phyloP scores from a whole-genome alignment of 2,888 invertebrate genomes.

The Myathropa florea region DNA sequence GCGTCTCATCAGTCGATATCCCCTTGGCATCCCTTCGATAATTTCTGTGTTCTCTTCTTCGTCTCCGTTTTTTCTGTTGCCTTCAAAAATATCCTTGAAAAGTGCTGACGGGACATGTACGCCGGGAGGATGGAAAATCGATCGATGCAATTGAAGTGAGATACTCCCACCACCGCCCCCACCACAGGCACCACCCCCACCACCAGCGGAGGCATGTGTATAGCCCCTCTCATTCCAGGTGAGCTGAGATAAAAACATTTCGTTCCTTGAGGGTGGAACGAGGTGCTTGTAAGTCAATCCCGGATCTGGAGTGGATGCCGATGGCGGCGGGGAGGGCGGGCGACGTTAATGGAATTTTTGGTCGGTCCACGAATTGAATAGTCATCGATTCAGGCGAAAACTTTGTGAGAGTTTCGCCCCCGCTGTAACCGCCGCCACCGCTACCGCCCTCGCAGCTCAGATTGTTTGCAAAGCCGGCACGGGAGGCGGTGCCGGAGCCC shows the following conservation, averaged over 20 bases:
- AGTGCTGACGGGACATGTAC: constrained; percentile 54
- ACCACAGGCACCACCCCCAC: no score
- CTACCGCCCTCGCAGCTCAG: not conserved
- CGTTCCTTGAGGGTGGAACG: not conserved
- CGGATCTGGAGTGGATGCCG: not conserved
- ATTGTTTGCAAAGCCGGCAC: not conserved
- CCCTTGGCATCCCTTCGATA: not conserved
- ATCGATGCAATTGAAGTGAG: constrained; percentile 45
- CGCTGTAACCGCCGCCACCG: not conserved
- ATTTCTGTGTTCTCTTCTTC: not conserved
- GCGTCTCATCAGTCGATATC: not conserved
- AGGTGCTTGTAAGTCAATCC: constrained; percentile 35
- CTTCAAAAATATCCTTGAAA: not conserved
- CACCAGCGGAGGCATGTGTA: not conserved
- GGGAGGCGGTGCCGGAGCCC: no score
- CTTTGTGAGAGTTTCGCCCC: constrained; percentile 2
- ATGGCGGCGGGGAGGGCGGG: not conserved
- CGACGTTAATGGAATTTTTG: constrained; percentile 29
- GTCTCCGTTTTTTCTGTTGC: constrained; percentile 17
- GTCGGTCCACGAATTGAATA: constrained; percentile 40
- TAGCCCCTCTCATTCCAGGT: constrained; percentile 34
- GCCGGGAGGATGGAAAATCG: constrained; percentile 41
- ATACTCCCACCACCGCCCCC: constrained; percentile 3
- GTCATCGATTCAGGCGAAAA: constrained; percentile 45
- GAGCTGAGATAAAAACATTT: constrained; percentile 38